Evolutionary conservation across 2,797 vertebrate species (phyloP), one percentile per base, ranked within the genome.

Genomic region (Hemibagrus guttatus): DNA sequence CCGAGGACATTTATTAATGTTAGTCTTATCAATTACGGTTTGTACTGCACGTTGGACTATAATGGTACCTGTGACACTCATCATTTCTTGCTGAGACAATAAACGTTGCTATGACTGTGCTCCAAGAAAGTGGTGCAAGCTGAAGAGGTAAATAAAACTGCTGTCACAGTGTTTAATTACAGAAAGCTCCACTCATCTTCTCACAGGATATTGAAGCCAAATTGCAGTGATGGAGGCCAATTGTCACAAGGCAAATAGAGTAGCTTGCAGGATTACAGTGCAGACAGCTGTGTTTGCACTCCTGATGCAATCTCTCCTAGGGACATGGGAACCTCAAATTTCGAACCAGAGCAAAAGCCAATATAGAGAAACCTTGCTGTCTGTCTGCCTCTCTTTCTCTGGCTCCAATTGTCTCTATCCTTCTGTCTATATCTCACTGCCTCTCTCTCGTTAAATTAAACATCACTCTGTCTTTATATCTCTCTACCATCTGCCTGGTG

Each of bases 281-380:
- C 19, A 80, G 86, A 78, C 82, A 84, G 74, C 74, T 84, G 81
- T 80, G 64, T 87, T 80, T 83, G 81, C 81, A 68, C 49, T 66
- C 21, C 6, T 61, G 58, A 71, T 46, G 16, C 54, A 84, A 66
- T 80, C 54, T 54, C 54, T 54, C 82, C 66, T 39, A 52, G 56
- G 6, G 63, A 87, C 14, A 63, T 72, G 64, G 39, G 63, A 84
- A 75, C 35, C 26, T 35, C 54, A 84, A 35, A 49, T 35, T 31
- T 64, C 0, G 19, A 59, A 76, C 46, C 4, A 16, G 61, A 64
- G 28, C 56, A 86, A 54, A 31, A 13, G 16, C 66, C 56, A 39
- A 35, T 64, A 64, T 56, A 31, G 13, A 68, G 28, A 68, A 23
- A 42, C 59, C 49, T 54, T 54, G 46, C 6, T 54, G 74, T 59